Conservation (phyloP, 2,113 vertebrate genomes). For the Microcebus jonahi region DNA sequence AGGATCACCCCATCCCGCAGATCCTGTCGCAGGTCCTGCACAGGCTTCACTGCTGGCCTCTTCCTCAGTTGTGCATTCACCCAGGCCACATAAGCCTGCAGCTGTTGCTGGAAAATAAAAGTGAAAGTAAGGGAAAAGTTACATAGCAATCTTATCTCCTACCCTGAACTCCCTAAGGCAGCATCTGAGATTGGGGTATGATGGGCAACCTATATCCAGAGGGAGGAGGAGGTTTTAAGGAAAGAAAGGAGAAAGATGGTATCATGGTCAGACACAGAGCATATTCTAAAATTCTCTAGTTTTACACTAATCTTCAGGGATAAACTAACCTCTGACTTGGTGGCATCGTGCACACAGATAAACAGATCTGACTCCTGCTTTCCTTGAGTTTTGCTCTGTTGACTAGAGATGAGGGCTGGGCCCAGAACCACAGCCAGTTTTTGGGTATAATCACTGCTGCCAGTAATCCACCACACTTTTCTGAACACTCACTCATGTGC, state of each 20-base stretch:
- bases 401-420: neutral
- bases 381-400: neutral
- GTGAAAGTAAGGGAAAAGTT: neutral
- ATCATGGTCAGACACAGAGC: neutral
- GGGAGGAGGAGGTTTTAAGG: neutral
- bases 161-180: neutral
- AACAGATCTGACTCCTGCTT: neutral
- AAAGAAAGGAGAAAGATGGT: neutral
- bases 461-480: neutral
- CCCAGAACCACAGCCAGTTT: neutral
- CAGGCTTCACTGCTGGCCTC: slow-evolving; percentile 88
- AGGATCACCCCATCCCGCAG: slow-evolving; percentile 96
- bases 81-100: slow-evolving; percentile 97
- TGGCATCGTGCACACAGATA: neutral
- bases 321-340: neutral
- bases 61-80: slow-evolving; percentile 97
- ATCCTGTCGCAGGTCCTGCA: slow-evolving; percentile 93
- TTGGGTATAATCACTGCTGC: neutral
- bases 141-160: neutral
- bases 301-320: neutral
- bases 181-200: neutral
- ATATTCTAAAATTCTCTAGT: neutral
- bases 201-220: neutral
- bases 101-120: slow-evolving; percentile 91
- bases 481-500: neutral